phyloP scores from a whole-genome alignment of 2,113 vertebrate genomes.

The Onychostoma macrolepis region DNA sequence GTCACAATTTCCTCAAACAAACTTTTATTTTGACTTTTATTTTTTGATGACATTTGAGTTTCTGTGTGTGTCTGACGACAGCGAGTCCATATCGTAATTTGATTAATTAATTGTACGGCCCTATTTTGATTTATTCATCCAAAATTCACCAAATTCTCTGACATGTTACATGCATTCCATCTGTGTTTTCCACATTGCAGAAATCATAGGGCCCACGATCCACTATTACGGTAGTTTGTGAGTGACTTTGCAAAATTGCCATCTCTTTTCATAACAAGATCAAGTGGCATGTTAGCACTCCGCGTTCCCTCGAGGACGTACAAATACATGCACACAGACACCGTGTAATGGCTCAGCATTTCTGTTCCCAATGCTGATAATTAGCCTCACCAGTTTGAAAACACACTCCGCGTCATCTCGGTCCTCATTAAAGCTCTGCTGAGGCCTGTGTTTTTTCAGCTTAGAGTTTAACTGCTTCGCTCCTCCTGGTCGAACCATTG shows the following conservation, averaged over 20 bases:
- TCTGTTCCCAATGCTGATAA: constrained; percentile 19
- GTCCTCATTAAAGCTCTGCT: constrained; percentile 44
- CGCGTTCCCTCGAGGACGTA: neutral
- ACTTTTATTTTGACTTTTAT: no score
- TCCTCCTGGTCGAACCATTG: neutral
- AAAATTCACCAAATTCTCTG: no score
- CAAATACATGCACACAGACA: neutral
- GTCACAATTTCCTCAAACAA: no score
- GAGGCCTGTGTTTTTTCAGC: constrained; percentile 30
- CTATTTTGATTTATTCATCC: no score
- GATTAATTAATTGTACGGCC: no score
- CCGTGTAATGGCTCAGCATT: constrained; percentile 31
- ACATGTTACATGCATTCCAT: no score
- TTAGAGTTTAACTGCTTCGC: constrained; percentile 1
- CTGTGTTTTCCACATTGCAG: no score
- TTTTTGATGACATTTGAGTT: no score
- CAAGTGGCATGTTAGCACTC: neutral
- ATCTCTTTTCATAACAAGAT: neutral
- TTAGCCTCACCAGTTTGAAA: constrained; percentile 31
- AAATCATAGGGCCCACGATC: no score
- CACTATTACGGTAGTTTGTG: neutral
- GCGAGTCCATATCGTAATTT: no score
- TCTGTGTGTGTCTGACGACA: no score
- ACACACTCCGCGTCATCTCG: neutral
- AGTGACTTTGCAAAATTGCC: neutral